Base-by-base conservation (phyloP, 2,797 vertebrate species). In the Adelosebastes latens region DNA sequence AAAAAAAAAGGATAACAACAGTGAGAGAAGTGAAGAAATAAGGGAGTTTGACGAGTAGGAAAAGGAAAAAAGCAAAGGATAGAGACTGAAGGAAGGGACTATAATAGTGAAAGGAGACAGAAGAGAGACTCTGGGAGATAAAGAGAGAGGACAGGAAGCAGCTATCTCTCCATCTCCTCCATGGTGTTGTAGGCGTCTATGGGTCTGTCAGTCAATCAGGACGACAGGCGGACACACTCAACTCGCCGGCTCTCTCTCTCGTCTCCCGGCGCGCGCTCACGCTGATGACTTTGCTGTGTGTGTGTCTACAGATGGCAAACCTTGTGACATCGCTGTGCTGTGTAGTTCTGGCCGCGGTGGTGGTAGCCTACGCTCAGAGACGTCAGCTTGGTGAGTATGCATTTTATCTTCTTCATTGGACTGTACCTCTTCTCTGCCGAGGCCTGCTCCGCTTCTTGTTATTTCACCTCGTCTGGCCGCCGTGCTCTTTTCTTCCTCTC, bases 221-320 rank as follows among this genome's bases (percentile, higher is more conserved):
- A 80, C 80, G 86, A 84, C 86, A 70, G 76, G 78, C 79, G 11
- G 73, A 86, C 81, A 18, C 84, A 56, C 79, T 85, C 55, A 8
- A 52, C 87, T 85, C 56, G 25, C 89, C 53, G 65, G 67, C 83
- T 84, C 76, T 55, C 68, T 49, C 46, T 49, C 46, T 49, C 46
- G 72, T 65, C 82, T 81, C 84, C 34, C 10, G 10, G 72, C 59
- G 68, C 59, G 25, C 65, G 63, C 87, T 79, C 84, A 67, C 46
- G 4, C 91, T 83, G 77, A 90, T 90, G 84, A 93, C 88, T 91
- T 77, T 91, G 82, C 89, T 92, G 80, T 93, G 87, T 93, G 89
- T 93, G 91, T 92, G 93, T 95, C 94, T 85, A 87, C 97, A 99
- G 98, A 99, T 99, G 98, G 97, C 97, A 83, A 97, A 96, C 94